phyloP scores from a whole-genome alignment of 2,113 vertebrate genomes.

The Sorex fumeus region DNA sequence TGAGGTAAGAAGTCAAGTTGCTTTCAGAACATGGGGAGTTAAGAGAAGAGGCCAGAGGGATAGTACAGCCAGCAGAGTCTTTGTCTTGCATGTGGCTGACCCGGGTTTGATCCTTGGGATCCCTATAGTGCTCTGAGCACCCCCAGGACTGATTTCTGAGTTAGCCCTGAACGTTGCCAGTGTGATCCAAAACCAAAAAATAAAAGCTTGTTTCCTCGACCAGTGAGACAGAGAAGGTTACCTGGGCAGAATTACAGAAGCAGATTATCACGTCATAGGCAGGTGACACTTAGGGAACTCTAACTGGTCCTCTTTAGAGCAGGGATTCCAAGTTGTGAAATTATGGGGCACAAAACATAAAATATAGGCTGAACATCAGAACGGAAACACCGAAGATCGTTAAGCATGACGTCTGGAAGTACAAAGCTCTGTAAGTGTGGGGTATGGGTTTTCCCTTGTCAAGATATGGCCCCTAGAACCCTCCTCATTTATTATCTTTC shows the following conservation, averaged over 20 bases:
- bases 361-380: not conserved
- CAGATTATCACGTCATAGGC: no score
- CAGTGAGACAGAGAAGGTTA: not conserved
- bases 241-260: not conserved
- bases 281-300: not conserved
- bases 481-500: not conserved
- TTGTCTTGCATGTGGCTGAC: no score
- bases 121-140: no score
- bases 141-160: no score
- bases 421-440: not conserved
- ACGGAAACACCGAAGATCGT: not conserved
- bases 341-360: not conserved
- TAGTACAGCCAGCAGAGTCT: no score
- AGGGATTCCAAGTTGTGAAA: not conserved
- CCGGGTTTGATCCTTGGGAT: no score
- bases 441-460: fast-evolving
- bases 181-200: not conserved
- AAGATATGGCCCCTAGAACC: not conserved
- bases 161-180: no score
- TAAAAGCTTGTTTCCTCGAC: not conserved
- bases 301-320: not conserved
- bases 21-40: not conserved
- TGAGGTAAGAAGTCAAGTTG: slow-evolving; percentile 3
- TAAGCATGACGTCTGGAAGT: not conserved
- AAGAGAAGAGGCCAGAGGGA: no score